Base-by-base conservation (phyloP, 2,888 invertebrate species). In the Epinotia brunnichana region DNA sequence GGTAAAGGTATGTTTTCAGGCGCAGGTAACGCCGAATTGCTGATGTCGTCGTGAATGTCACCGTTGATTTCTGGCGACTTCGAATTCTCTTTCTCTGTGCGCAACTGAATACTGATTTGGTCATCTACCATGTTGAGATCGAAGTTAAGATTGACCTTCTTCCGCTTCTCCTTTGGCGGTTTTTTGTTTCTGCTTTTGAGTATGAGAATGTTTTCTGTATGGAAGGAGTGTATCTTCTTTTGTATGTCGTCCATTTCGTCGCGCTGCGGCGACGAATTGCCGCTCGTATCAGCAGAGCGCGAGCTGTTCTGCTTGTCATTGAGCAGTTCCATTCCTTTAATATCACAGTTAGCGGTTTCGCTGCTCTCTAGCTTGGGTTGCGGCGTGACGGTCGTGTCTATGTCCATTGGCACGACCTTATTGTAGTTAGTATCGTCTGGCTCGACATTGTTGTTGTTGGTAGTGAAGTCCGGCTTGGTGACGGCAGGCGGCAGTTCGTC, bases 161-260 rank as follows among this genome's bases (percentile, higher is more conserved):
- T 94, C 74, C 94, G 87, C 76, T 93, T 93, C 77, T 93, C 93
- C 76, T 94, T 93, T 0, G 92, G 85, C 7, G 85, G 92, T 73
- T 95, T 95, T 74, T 94, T 95, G 73, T 95, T 95, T 75, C 95
- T 91, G 69, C 95, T 94, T 78, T 94, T 94, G 59, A 95, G 83
- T 78, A 94, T 94, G 75, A 93, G 91, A 75, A 95, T 95, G 81
- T 95, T 95, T 80, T 94, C 95, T 1, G 94, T 95, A 81, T 95
- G 95, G 82, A 95, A 95, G 48, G 94, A 94, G 78, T 94, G 94
- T 75, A 95, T 90, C 76, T 94, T 94, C 78, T 95, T 94, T 80
- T 95, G 95, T 69, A 95, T 94, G 78, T 95, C 95, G 76, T 94
- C 94, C 89, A 94, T 94, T 79, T 95, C 94, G 78, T 95, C 93